Base-by-base conservation (phyloP, 1,140 invertebrate genomes). In the Eriocheir sinensis region DNA sequence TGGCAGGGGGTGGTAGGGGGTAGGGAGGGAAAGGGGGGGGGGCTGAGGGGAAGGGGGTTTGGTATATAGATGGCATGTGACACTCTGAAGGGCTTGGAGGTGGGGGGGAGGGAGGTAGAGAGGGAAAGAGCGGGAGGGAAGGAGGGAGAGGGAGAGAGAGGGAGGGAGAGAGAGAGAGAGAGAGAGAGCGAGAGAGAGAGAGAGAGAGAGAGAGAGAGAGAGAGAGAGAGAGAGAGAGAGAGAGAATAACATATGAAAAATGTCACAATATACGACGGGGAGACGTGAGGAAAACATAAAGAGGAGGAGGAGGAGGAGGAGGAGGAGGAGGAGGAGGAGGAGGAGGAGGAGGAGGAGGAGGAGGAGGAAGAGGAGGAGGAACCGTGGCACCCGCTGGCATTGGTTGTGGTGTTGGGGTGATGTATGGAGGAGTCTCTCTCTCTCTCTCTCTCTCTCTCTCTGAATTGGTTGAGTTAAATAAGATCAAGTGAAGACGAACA, bases 151-250 rank as follows among this genome's bases (percentile, higher is more conserved):
- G 15, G 44, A n/a, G n/a, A 6, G 79, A 81, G 79, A 15, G 79
- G 34, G 79, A 15, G 79, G 12, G 21, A 81, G 72, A 80, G 72
- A 80, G 81, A 85, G 81, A 85, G 81, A 85, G 81, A 85, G 81
- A 85, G 81, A 85, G 81, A 85, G 81, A 85, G 81, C 27, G 81
- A 85, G 81, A 85, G 81, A 85, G 81, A 85, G 81, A 85, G 81
- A 85, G 81, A 85, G 81, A 85, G 81, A 85, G 81, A 85, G 81
- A 85, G 81, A 85, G 81, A 85, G 81, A 85, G 81, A 85, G 81
- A 85, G 81, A 85, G 81, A n/a, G 81, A 85, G 81, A 85, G 81
- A 85, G 81, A 85, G 81, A n/a, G 81, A 85, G 81, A 85, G 81
- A 85, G 81, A 85, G 81, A 85, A 40, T 36, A 40, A 85, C 27